Conservation (phyloP, 2,888 invertebrate species). For the Drosophila vallismaia region DNA sequence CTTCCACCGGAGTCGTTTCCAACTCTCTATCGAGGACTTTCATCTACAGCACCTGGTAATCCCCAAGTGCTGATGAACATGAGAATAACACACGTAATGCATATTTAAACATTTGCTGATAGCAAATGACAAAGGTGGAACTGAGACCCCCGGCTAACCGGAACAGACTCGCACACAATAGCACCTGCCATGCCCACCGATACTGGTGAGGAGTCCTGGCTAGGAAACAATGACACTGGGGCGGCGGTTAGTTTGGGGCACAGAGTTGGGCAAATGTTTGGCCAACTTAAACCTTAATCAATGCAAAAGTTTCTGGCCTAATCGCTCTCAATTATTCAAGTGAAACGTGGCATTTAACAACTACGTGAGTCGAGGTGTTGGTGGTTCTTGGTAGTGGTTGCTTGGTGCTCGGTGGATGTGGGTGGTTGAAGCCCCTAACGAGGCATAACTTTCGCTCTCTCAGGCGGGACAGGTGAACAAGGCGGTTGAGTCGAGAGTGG, state of each 20-base stretch:
- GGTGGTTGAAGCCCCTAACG: slow-evolving; percentile 57
- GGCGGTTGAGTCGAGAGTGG: slow-evolving; percentile 23
- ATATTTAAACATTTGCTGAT: slow-evolving; percentile 80
- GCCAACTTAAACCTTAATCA: slow-evolving; percentile 80
- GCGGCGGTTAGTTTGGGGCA: slow-evolving; percentile 20
- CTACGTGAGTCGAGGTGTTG: slow-evolving; percentile 68
- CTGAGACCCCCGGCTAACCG: slow-evolving; percentile 17
- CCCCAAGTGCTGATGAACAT: slow-evolving; percentile 78
- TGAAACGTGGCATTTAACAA: slow-evolving; percentile 83
- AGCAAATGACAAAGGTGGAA: slow-evolving; percentile 76
- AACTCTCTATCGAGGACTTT: slow-evolving; percentile 30
- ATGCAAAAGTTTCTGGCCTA: slow-evolving; percentile 82
- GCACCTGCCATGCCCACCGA: slow-evolving; percentile 13
- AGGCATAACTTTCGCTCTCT: slow-evolving; percentile 75
- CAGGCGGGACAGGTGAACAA: slow-evolving; percentile 28
- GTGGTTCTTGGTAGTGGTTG: slow-evolving; percentile 22
- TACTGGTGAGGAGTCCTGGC: slow-evolving; percentile 26
- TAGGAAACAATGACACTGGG: slow-evolving; percentile 48
- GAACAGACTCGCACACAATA: slow-evolving; percentile 9
- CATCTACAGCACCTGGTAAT: slow-evolving; percentile 61
- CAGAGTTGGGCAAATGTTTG: slow-evolving; percentile 70
- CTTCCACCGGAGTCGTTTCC: slow-evolving; percentile 10
- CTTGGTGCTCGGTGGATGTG: slow-evolving; percentile 17
- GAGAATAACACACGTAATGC: slow-evolving; percentile 79
- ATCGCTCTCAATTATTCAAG: slow-evolving; percentile 83